Evolutionary conservation across 2,888 invertebrate genomes (phyloP).

Genomic region (Pomacea canaliculata): DNA sequence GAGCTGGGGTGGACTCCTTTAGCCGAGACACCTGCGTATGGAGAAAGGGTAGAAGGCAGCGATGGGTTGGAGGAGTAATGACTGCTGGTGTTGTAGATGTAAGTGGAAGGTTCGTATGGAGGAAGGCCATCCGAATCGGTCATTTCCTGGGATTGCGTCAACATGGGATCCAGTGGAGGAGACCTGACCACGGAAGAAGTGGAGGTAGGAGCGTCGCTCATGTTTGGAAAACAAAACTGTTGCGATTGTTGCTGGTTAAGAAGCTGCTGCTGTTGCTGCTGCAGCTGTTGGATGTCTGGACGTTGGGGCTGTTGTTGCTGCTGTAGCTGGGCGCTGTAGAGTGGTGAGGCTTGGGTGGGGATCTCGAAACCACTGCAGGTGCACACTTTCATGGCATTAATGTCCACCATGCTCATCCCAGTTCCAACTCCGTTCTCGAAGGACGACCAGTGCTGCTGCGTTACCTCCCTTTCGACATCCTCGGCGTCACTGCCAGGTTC

Average conservation of each 20-base stretch:
- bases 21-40: not conserved
- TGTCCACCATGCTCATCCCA: conserved; percentile 4
- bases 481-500: conserved; percentile 19
- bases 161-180: conserved; percentile 10
- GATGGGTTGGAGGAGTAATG: not conserved
- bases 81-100: not conserved
- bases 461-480: not conserved
- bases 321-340: conserved; percentile 9
- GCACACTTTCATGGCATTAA: not conserved
- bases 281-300: conserved; percentile 2
- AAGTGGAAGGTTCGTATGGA: not conserved
- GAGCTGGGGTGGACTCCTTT: not conserved
- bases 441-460: conserved; percentile 9
- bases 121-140: conserved; percentile 11
- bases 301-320: conserved; percentile 4
- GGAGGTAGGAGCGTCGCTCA: not conserved
- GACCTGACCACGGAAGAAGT: not conserved
- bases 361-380: not conserved
- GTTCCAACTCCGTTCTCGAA: not conserved
- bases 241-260: not conserved
- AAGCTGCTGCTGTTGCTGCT: conserved; percentile 15
- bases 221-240: conserved; percentile 6
- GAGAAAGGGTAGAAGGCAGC: not conserved
- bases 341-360: not conserved
- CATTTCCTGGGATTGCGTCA: conserved; percentile 10